Conservation (phyloP, 2,113 vertebrate genomes). For the Illadopsis cleaveri region DNA sequence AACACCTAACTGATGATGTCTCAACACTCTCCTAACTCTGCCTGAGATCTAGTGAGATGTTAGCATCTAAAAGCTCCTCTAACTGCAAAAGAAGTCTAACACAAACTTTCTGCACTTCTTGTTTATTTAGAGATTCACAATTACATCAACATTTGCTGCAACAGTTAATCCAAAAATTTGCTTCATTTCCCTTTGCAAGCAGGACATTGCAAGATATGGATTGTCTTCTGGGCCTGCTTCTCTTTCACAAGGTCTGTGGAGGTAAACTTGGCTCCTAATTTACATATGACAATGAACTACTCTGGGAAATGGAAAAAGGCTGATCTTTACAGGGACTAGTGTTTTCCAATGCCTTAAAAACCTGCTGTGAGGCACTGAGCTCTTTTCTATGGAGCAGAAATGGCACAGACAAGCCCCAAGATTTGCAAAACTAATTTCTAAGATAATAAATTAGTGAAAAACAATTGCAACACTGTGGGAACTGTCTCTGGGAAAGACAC, state of each 20-base stretch:
- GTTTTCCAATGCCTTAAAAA: not conserved
- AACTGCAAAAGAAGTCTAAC: not conserved
- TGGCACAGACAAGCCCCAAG: not conserved
- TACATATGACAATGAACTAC: not conserved
- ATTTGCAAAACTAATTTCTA: not conserved
- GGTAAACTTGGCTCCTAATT: not conserved
- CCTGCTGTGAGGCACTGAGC: not conserved
- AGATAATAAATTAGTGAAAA: not conserved
- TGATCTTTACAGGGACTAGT: not conserved
- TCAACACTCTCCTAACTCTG: not conserved
- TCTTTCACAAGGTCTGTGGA: not conserved
- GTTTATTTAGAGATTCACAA: not conserved
- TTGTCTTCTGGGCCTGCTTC: not conserved
- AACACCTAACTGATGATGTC: not conserved
- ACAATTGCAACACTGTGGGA: not conserved
- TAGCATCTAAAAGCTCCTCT: not conserved
- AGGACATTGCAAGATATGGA: not conserved
- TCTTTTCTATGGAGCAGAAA: not conserved
- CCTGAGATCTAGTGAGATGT: not conserved
- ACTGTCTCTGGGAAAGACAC: not conserved
- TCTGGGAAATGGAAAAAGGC: not conserved
- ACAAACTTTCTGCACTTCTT: not conserved
- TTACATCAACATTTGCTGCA: not conserved
- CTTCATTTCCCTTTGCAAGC: not conserved
- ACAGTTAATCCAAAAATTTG: not conserved